These are phyloP conservation scores for Hystrix cristata DNA, from an alignment of 2,113 vertebrate species.

Conservation along the genomic window DNA sequence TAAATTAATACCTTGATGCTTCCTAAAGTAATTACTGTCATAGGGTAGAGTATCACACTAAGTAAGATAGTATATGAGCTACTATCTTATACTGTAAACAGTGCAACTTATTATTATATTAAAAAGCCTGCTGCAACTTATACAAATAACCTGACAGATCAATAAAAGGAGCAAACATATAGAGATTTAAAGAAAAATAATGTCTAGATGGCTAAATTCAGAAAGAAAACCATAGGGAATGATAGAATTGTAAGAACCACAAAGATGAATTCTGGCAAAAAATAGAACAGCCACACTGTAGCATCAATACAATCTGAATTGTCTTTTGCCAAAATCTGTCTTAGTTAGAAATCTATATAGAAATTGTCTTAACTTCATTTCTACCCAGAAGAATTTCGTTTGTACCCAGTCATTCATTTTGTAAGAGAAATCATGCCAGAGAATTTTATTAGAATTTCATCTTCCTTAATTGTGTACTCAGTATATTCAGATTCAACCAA, in stretches of 20 bases:
- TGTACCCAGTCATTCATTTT: too few relatives aligned
- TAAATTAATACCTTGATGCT: neutral
- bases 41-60: neutral
- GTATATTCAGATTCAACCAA: neutral
- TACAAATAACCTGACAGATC: neutral
- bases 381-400: neutral
- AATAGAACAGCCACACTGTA: neutral
- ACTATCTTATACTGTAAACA: neutral
- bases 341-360: neutral
- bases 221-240: neutral
- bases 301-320: neutral
- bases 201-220: neutral
- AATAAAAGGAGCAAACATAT: neutral
- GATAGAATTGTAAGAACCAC: neutral
- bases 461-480: too few relatives aligned
- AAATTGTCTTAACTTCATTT: neutral
- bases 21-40: neutral
- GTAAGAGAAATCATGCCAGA: neutral
- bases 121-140: neutral
- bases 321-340: neutral
- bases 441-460: neutral
- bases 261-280: neutral
- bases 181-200: neutral
- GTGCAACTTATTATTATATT: neutral
- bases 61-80: too few relatives aligned